Percentiles rank a stretch among this genome's conserved stretches.
Evolutionary conservation across 2,113 vertebrate species (phyloP).

Genomic region (Ursus arctos): DNA sequence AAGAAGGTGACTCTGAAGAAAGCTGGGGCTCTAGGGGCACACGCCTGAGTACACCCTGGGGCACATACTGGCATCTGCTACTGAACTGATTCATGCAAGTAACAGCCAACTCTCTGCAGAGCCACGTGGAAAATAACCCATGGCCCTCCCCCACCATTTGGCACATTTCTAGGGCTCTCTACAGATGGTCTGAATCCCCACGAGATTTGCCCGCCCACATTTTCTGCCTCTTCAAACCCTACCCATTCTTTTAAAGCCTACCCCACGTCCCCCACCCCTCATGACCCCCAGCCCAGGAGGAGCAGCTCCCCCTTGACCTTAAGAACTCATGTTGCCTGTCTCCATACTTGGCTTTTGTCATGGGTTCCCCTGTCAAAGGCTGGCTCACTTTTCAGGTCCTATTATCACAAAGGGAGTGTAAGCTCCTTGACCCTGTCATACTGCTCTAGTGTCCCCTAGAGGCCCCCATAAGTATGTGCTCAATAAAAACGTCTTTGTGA

Average conservation of each 20-base stretch:
- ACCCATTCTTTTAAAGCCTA: not conserved
- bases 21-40: not conserved
- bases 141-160: not conserved
- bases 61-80: not conserved
- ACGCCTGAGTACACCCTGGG: not conserved
- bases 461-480: not conserved
- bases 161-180: not conserved
- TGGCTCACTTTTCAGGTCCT: not conserved
- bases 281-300: not conserved
- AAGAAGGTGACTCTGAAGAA: not conserved
- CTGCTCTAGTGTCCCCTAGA: not conserved
- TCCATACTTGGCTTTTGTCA: not conserved
- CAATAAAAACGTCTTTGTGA: not conserved
- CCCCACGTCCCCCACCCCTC: not conserved
- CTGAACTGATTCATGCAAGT: not conserved
- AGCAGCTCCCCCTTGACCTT: not conserved
- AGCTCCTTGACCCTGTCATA: not conserved
- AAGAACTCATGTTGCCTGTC: not conserved
- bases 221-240: slow-evolving; percentile 25
- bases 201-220: not conserved
- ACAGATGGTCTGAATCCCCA: not conserved
- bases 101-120: not conserved
- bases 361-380: not conserved
- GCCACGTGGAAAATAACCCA: not conserved
- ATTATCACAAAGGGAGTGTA: not conserved